Percentiles rank a stretch among this genome's conserved stretches.
Evolutionary conservation across 2,888 invertebrate species (phyloP).

Genomic region (Sinohyriopsis cumingii): DNA sequence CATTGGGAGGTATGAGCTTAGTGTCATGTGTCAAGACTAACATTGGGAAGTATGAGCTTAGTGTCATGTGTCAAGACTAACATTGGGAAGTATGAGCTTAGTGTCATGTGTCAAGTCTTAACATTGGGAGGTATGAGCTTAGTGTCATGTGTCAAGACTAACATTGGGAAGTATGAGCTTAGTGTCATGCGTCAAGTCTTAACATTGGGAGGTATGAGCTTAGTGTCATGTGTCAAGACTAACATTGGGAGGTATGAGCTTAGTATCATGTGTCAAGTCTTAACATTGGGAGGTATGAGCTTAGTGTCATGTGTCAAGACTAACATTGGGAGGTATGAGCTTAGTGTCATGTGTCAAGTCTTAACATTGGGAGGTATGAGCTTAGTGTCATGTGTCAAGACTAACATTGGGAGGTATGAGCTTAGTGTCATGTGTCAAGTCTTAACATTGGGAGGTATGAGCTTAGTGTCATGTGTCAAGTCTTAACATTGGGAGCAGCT

Average conservation of each 20-base stretch:
- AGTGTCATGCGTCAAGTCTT: background rate
- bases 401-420: conserved; percentile 40
- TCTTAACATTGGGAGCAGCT: background rate
- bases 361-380: conserved; percentile 39
- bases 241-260: conserved; percentile 39
- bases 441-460: conserved; percentile 40
- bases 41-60: conserved; percentile 39
- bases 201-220: conserved; percentile 39
- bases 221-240: background rate
- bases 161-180: conserved; percentile 40
- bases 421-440: background rate
- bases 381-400: background rate
- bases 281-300: conserved; percentile 39
- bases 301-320: background rate
- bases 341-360: background rate
- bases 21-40: background rate
- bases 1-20: conserved; percentile 40
- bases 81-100: conserved; percentile 39
- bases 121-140: conserved; percentile 41
- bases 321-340: conserved; percentile 39
- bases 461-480: background rate
- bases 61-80: background rate
- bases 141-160: background rate
- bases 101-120: background rate
- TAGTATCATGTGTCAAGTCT: background rate